Evolutionary conservation across 1,140 invertebrate species (phyloP).

Genomic region (Magallana gigas): DNA sequence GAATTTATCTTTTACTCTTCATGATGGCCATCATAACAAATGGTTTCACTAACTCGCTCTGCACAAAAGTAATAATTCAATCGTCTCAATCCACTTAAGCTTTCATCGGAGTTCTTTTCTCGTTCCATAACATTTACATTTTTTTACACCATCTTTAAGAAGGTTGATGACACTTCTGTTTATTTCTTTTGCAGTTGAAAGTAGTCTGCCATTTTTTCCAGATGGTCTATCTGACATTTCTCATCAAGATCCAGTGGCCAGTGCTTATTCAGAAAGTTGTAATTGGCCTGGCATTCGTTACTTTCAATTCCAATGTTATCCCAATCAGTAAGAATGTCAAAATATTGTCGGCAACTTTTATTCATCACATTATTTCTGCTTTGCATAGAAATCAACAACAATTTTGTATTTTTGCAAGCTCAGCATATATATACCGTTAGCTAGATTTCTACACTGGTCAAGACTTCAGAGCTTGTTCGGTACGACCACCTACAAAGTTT

Average conservation of each 20-base stretch:
- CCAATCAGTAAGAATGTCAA: conserved; percentile 41
- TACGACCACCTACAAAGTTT: background rate
- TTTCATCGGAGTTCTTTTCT: background rate
- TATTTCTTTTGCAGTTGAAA: conserved; percentile 39
- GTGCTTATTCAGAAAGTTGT: conserved; percentile 26
- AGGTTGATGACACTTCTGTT: background rate
- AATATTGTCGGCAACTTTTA: background rate
- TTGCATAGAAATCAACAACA: background rate
- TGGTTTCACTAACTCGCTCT: conserved; percentile 41
- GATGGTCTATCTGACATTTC: conserved; percentile 42
- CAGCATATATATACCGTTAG: background rate
- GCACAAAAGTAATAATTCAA: conserved; percentile 41
- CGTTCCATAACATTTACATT: background rate
- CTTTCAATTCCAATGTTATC: conserved; percentile 42
- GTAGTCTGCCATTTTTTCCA: conserved; percentile 42
- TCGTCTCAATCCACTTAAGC: background rate
- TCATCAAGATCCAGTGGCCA: conserved; percentile 47
- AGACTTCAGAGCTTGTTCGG: background rate
- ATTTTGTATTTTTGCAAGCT: background rate
- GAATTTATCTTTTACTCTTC: conserved; percentile 38
- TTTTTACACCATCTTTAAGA: conserved; percentile 7
- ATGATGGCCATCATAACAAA: conserved; percentile 7
- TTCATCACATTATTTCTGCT: background rate
- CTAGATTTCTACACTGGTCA: background rate
- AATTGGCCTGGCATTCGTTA: conserved; percentile 21